These are phyloP conservation scores for Choloepus hoffmanni DNA, from an alignment of 2,113 vertebrate genomes.

Conservation along the genomic window DNA sequence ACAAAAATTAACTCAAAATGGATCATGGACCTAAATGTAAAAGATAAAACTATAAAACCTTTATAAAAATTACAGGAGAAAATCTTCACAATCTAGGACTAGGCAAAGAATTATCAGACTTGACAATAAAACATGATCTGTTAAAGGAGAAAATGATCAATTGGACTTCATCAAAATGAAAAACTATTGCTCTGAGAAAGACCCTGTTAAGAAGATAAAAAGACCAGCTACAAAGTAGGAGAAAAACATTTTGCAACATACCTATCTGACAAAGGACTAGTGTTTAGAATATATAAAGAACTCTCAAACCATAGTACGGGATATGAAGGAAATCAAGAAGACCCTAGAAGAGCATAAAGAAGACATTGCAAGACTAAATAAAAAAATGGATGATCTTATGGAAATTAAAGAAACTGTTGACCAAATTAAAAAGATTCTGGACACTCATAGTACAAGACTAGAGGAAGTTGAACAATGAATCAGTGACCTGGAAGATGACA, in stretches of 20 bases:
- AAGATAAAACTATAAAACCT: too few relatives aligned
- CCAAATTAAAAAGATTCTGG: too few relatives aligned
- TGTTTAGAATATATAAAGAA: neutral
- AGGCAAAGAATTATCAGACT: neutral
- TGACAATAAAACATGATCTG: neutral
- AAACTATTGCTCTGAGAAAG: neutral
- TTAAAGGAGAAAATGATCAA: neutral
- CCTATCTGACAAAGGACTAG: neutral
- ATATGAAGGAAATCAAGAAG: too few relatives aligned
- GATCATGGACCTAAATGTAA: neutral
- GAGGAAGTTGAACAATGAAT: too few relatives aligned
- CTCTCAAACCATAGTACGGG: too few relatives aligned
- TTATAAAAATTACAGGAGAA: neutral
- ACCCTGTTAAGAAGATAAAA: neutral
- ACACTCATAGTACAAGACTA: too few relatives aligned
- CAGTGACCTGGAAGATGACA: too few relatives aligned
- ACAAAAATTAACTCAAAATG: neutral
- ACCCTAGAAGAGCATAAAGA: too few relatives aligned
- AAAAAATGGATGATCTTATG: too few relatives aligned
- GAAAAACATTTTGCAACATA: neutral
- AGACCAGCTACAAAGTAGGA: neutral
- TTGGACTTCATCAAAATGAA: conserved; percentile 11
- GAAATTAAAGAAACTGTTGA: too few relatives aligned
- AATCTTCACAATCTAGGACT: neutral
- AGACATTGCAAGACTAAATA: too few relatives aligned